Base-by-base conservation (phyloP, 2,113 vertebrate genomes). In the Phoxinus phoxinus region DNA sequence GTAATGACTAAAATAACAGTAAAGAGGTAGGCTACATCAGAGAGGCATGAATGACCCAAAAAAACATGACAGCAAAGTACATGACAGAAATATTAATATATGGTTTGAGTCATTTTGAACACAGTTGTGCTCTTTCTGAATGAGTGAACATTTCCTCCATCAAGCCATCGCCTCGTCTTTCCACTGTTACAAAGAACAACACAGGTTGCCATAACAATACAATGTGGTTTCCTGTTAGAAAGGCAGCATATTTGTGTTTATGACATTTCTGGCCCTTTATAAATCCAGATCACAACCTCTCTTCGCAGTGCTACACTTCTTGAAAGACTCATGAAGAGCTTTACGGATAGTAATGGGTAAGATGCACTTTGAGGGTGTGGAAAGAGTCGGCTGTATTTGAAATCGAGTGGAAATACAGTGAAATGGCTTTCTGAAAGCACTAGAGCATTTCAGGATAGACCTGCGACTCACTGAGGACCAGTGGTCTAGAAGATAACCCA, bases 121-220 rank as follows among this genome's bases (percentile, higher is more conserved):
- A 44, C 19, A 41, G 35, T n/a, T 41, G 35, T 41, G 67, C 37
- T 72, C 46, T 67, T 79, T 85, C 61, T 73, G 23, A 85, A 53
- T 85, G 79, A 86, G 59, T 46, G 35, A 74, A 87, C 63, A 90
- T 84, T 83, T 88, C 86, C 85, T 86, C 84, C 53, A 80, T 67
- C 88, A 86, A 89, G 84, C 87, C 89, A 79, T 80, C 84, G 48
- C 87, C 88, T 88, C 83, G 79, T 86, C 25, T 88, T 86, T 87
- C 86, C 77, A 78, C 27, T 81, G 88, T 41, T 1, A 44, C 85
- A 88, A 69, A 89, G 88, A 93, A 88, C 78, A 94, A 89, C 86
- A 89, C 27, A 19, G 12, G 92, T 93, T 86, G 88, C 89, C 89
- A 93, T 91, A 84, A 91, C 91, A 92, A 90, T 90, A 1, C 65